Percentiles rank a stretch among this genome's conserved stretches.
These are phyloP conservation scores for Thelaira solivaga DNA, from an alignment of 2,888 invertebrate species.

Conservation along the genomic window DNA sequence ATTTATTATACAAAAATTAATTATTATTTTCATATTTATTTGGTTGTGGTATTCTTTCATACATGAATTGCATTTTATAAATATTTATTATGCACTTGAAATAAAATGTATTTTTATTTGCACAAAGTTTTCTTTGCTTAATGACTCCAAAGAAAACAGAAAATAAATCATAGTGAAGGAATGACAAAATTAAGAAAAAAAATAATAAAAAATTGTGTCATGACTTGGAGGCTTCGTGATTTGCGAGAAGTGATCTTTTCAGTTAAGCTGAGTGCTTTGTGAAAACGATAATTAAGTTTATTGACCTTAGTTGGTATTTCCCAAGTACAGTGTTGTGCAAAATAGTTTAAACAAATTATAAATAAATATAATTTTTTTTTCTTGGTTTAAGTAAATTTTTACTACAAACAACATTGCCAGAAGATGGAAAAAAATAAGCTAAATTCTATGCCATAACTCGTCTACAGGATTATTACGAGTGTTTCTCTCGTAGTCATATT, in stretches of 20 bases:
- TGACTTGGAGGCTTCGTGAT: conserved; percentile 7
- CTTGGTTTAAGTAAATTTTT: too few relatives aligned
- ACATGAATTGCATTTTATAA: conserved; percentile 37
- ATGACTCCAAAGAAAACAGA: background rate
- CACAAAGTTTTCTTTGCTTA: background rate
- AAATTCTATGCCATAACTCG: too few relatives aligned
- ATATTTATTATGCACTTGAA: conserved; percentile 47
- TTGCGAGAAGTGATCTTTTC: background rate
- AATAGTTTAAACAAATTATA: too few relatives aligned
- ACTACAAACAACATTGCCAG: too few relatives aligned
- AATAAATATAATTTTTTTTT: too few relatives aligned
- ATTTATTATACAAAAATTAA: conserved; percentile 1
- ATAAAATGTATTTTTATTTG: background rate
- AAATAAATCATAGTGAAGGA: too few relatives aligned
- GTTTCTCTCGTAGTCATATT: too few relatives aligned
- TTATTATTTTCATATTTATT: conserved; percentile 29
- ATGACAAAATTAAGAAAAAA: too few relatives aligned
- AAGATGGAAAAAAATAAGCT: too few relatives aligned
- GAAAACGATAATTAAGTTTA: conserved; percentile 8
- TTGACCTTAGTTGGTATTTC: background rate
- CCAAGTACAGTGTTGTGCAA: background rate
- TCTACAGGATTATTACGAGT: too few relatives aligned
- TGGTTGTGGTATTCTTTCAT: conserved; percentile 1
- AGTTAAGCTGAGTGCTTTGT: background rate
- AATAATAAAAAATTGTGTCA: conserved; percentile 2